Evolutionary conservation across 2,113 vertebrate species (phyloP).

Genomic region (Cynoglossus semilaevis): DNA sequence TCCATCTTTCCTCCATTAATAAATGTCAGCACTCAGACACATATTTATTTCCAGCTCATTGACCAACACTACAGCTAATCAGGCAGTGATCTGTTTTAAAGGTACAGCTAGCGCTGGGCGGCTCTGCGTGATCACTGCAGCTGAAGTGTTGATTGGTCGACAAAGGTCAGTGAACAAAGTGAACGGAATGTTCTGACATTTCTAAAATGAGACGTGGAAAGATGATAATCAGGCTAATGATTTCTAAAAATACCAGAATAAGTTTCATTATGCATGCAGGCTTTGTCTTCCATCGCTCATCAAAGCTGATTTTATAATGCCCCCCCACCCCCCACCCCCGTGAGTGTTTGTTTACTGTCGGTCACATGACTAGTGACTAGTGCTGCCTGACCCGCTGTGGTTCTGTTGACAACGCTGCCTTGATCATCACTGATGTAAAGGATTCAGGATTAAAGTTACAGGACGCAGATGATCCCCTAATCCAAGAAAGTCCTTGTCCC

Average conservation of each 20-base stretch:
- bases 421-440: no score
- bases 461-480: no score
- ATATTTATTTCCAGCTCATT: constrained; percentile 15
- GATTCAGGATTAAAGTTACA: no score
- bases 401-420: constrained; percentile 20
- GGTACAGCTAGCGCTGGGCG: constrained; percentile 35
- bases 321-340: not conserved
- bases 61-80: constrained; percentile 21
- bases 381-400: constrained; percentile 2
- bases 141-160: constrained; percentile 36
- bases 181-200: constrained; percentile 62
- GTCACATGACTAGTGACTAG: not conserved
- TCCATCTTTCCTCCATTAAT: no score
- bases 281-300: constrained; percentile 1
- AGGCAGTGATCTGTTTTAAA: constrained; percentile 33
- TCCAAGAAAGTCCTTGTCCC: no score
- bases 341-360: not conserved
- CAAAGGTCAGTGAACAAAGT: constrained; percentile 67
- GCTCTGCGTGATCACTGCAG: constrained; percentile 1
- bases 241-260: constrained; percentile 25
- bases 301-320: not conserved
- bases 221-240: constrained; percentile 58
- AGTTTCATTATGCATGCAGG: constrained; percentile 11
- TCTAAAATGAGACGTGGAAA: constrained; percentile 36
- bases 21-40: no score